Conservation (phyloP, 2,797 vertebrate species). For the Tamandua tetradactyla region DNA sequence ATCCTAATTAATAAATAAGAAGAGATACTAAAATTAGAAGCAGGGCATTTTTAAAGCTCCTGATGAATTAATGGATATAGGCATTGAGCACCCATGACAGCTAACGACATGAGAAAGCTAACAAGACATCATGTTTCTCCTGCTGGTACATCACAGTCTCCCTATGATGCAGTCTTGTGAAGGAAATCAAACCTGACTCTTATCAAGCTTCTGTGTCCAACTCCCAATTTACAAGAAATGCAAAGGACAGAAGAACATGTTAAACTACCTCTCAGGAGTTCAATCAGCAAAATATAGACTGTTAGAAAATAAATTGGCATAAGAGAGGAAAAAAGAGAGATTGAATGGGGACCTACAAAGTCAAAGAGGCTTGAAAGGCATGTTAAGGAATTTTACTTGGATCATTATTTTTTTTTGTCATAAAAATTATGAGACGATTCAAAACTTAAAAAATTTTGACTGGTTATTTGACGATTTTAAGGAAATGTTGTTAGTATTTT, state of each 20-base stretch:
- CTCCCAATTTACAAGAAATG: not conserved
- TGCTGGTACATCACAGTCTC: not conserved
- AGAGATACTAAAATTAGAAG: not conserved
- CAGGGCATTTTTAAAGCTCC: not conserved
- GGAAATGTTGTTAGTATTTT: not conserved
- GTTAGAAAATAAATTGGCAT: not conserved
- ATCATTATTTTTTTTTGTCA: not conserved
- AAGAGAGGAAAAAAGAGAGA: not conserved
- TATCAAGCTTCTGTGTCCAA: too few species aligned
- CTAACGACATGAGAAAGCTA: not conserved
- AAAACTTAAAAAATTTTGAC: not conserved
- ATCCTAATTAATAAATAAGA: not conserved
- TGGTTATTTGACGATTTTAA: not conserved
- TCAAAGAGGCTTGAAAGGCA: not conserved
- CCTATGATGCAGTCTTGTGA: not conserved
- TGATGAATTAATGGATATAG: not conserved
- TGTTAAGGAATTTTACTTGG: not conserved
- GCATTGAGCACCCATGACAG: not conserved
- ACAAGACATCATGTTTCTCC: accelerated
- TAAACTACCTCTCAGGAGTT: not conserved
- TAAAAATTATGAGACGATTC: not conserved
- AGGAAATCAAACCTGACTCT: not conserved
- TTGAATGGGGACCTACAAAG: not conserved
- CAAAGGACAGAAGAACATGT: not conserved
- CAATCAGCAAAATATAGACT: not conserved